Evolutionary conservation across 2,797 vertebrate genomes (phyloP), one percentile per base, ranked within the genome.

Genomic region (Trichosurus vulpecula): DNA sequence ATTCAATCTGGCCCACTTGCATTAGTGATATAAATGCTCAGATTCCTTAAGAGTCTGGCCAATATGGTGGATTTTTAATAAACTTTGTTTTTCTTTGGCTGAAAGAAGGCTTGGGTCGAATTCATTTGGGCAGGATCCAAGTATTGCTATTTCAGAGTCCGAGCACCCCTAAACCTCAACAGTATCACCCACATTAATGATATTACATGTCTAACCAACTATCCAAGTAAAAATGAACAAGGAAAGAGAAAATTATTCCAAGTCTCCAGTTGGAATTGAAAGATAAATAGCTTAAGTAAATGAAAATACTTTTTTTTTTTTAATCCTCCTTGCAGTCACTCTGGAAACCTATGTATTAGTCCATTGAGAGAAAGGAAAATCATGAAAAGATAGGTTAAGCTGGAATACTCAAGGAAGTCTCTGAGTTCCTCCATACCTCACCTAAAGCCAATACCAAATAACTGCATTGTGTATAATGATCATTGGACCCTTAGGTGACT

Each of bases 251-350:
- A 29, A 25, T 90, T 10, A 41, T 25, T 54, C 90, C 52, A 52
- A 92, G n/a, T 90, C 35, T 90, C 81, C 90, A 95, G 58, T 91
- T 47, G 54, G 11, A 58, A 74, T n/a, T 66, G 52, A 90, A 54
- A 53, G 61, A 57, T 91, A 95, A 57, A 57, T 92, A 95, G 51
- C 66, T 93, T 54, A 91, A 31, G 58, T 81, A 54, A 52, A 54
- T 89, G 90, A 51, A 16, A 56, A 12, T 74, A 61, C 55, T 51
- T 47, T 47, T n/a, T n/a, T 66, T 58, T 58, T 74, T n/a, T 66
- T 54, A 4, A 13, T 51, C 56, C 54, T 90, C 51, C 52, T 55
- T n/a, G 52, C 57, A 55, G 41, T 55, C 2, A 19, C 47, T 41
- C 51, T 13, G 9, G 58, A 61, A 91, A 8, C 0, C 92, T 41